A percentile compares a stretch with the other conserved stretches of the same genome.
These are phyloP conservation scores for Ectemnius cavifrons DNA, from an alignment of 2,888 invertebrate genomes.

Conservation along the genomic window DNA sequence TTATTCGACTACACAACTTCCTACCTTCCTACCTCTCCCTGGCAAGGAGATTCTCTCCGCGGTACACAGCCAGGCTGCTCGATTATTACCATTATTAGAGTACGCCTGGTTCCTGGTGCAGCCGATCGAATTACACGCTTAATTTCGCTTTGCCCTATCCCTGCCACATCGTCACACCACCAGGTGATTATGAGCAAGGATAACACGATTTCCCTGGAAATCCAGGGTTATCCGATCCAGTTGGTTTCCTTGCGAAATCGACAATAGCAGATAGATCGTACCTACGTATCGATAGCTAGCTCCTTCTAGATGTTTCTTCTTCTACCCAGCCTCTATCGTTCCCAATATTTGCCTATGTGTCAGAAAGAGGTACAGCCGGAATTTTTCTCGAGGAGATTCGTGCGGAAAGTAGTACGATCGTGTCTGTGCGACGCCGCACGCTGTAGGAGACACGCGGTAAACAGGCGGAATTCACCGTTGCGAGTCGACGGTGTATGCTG, in stretches of 20 bases:
- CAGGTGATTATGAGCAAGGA: constrained; percentile 7
- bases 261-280: too few relatives aligned
- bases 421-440: not conserved
- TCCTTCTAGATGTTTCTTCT: too few relatives aligned
- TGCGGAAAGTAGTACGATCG: not conserved
- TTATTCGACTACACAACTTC: not conserved
- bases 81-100: constrained; percentile 28
- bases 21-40: not conserved
- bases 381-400: not conserved
- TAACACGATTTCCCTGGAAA: constrained; percentile 6
- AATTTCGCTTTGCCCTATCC: constrained; percentile 25
- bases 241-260: too few relatives aligned
- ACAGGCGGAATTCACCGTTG: not conserved
- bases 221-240: too few relatives aligned
- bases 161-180: not conserved
- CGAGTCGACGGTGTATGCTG: not conserved
- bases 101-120: constrained; percentile 17
- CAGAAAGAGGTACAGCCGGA: not conserved
- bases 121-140: constrained; percentile 41
- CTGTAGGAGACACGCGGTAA: not conserved
- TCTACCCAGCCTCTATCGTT: too few relatives aligned
- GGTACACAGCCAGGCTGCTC: not conserved
- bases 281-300: too few relatives aligned
- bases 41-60: not conserved
- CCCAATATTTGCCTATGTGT: not conserved